Evolutionary conservation across 2,888 invertebrate genomes (phyloP), one percentile per base, ranked within the genome.

Genomic region (Xylota sylvarum): DNA sequence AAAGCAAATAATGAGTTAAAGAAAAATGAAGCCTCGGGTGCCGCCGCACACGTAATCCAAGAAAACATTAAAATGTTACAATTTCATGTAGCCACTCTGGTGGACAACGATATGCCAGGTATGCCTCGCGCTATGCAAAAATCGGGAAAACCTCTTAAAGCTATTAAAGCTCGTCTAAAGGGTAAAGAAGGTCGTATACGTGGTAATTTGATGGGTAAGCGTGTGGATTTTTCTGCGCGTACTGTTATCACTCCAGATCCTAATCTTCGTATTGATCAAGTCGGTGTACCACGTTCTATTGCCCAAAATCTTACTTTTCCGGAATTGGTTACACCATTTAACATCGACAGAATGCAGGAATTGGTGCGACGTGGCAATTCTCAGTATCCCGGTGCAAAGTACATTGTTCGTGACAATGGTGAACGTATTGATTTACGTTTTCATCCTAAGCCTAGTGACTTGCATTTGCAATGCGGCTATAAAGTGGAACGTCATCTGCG

Each of bases 121-220:
- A 95, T 99, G 95, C 98, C 98, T 9, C 95, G 97, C 90, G 99
- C 99, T 9, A 98, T 98, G 95, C 99, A 99, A 92, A 99, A 99
- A 93, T 99, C 99, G 0, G 99, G 99, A 4, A 97, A 99, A 91
- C 99, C 99, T 0, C 93, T 99, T 7, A 99, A 99, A 93, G 98
- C 99, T 0, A 94, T 99, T 69, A 99, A 99, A 92, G 97, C 99
- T 4, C 95, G 99, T 58, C 92, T 97, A 64, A 99, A 99, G 93
- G 99, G 99, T 19, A 99, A 99, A 92, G 99, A 99, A 95, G 99
- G 99, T 0, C 95, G 99, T 90, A 99, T 99, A 90, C 95, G 99
- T 93, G 99, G 99, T 90, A 99, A 99, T 93, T 95, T 99, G 90
- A 99, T 99, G 99, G 99, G 99, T 72, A 99, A 99, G 92, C 98